Percentiles rank a stretch among this genome's conserved stretches.
These are phyloP conservation scores for Cremastinae sp. DNA, from an alignment of 2,888 invertebrate genomes.

Conservation along the genomic window DNA sequence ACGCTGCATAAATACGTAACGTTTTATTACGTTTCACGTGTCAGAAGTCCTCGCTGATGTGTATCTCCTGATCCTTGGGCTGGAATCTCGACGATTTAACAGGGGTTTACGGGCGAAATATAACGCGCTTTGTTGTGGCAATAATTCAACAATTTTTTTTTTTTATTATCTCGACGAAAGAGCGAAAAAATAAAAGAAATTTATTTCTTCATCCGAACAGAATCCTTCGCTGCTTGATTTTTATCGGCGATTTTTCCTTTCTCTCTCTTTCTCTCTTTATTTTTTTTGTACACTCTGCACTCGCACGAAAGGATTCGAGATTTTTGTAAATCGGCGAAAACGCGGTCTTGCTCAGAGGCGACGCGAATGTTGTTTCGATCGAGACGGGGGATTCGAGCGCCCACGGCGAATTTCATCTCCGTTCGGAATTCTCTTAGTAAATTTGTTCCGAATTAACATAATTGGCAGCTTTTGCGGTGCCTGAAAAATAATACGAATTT, in stretches of 20 bases:
- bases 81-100: slow-evolving; percentile 25
- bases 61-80: slow-evolving; percentile 32
- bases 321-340: too few relatives aligned
- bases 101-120: slow-evolving; percentile 28
- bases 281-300: too few relatives aligned
- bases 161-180: too few relatives aligned
- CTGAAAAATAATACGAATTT: slow-evolving; percentile 24
- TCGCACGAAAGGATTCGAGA: too few relatives aligned
- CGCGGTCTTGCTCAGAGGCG: too few relatives aligned
- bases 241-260: too few relatives aligned
- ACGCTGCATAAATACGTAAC: slow-evolving; percentile 4
- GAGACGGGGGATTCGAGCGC: neutral
- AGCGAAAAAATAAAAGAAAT: neutral
- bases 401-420: slow-evolving; percentile 5
- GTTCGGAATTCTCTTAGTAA: neutral
- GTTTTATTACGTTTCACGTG: slow-evolving; percentile 34
- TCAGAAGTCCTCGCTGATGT: slow-evolving; percentile 18
- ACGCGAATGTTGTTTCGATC: too few relatives aligned
- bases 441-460: slow-evolving; percentile 20
- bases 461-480: slow-evolving; percentile 7
- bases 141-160: slow-evolving; percentile 26
- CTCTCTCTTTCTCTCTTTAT: too few relatives aligned
- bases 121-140: slow-evolving; percentile 12
- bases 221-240: neutral
- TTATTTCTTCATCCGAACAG: neutral